Conservation (phyloP, 2,888 invertebrate genomes). For the Psococerastis gibbosa region DNA sequence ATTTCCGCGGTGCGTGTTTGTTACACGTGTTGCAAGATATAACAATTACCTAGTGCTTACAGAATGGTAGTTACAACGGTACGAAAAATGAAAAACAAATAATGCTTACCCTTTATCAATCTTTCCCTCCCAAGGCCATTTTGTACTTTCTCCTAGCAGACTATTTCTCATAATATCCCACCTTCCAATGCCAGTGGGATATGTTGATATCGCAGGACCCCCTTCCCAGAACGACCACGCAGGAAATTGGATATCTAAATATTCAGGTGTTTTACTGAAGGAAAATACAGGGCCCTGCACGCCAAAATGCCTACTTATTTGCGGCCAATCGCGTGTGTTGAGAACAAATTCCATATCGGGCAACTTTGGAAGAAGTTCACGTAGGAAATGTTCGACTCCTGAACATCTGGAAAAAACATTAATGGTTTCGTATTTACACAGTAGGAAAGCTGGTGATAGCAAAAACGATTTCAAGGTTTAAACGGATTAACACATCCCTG, state of each 20-base stretch:
- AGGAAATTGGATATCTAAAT: slow-evolving; percentile 84
- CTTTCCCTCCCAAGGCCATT: slow-evolving; percentile 62
- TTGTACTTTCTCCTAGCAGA: slow-evolving; percentile 42
- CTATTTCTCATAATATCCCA: slow-evolving; percentile 73
- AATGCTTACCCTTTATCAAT: slow-evolving; percentile 28
- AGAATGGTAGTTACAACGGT: too few species aligned
- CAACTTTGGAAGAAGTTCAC: slow-evolving; percentile 43
- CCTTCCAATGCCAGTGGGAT: slow-evolving; percentile 82
- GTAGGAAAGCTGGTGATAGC: too few species aligned
- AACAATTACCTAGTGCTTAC: not conserved
- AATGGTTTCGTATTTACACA: too few species aligned
- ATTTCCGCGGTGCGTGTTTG: too few species aligned
- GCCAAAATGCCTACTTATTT: slow-evolving; percentile 44
- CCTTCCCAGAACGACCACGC: slow-evolving; percentile 99
- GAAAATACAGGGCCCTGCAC: slow-evolving; percentile 69
- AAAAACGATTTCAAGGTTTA: too few species aligned
- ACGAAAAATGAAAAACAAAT: too few species aligned
- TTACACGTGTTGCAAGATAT: too few species aligned
- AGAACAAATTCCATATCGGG: slow-evolving; percentile 71
- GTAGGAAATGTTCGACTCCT: slow-evolving; percentile 77
- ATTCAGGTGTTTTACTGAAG: slow-evolving; percentile 77
- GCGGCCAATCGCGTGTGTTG: slow-evolving; percentile 89
- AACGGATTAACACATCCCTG: too few species aligned
- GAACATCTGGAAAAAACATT: slow-evolving; percentile 34
- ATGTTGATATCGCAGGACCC: slow-evolving; percentile 85